Evolutionary conservation across 1,140 invertebrate genomes (phyloP).

Genomic region (Archegozetes longisetosus): DNA sequence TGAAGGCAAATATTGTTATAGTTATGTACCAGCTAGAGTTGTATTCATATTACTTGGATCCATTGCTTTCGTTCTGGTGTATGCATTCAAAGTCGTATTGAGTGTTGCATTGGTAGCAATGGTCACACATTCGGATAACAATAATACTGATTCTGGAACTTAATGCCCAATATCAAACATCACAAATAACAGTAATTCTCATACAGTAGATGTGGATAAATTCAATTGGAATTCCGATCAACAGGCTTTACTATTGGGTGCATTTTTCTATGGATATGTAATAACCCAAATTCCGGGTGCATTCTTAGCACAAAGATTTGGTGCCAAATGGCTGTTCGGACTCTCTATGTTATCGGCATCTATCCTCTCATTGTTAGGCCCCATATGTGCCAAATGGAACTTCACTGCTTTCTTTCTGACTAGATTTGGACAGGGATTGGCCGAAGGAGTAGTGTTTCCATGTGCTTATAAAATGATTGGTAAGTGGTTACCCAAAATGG

Average conservation of each 20-base stretch:
- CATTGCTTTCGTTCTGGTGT: constrained; percentile 18
- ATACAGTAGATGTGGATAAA: background rate
- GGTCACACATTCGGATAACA: constrained; percentile 3
- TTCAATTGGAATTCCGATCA: constrained; percentile 19
- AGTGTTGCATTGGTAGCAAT: constrained; percentile 21
- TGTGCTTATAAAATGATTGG: constrained; percentile 29
- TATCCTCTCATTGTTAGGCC: constrained; percentile 13
- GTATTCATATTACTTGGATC: constrained; percentile 16
- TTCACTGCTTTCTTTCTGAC: background rate
- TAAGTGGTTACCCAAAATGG: constrained; percentile 21
- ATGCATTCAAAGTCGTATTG: constrained; percentile 18
- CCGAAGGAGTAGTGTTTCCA: constrained; percentile 27
- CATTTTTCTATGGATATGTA: constrained; percentile 74
- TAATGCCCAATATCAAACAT: background rate
- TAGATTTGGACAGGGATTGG: constrained; percentile 21
- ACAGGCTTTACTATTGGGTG: constrained; percentile 45
- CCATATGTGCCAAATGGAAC: constrained; percentile 6
- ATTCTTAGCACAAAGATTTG: constrained; percentile 52
- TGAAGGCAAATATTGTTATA: background rate
- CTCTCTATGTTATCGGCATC: constrained; percentile 20
- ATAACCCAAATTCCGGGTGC: constrained; percentile 64
- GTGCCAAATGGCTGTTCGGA: constrained; percentile 71
- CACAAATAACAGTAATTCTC: background rate
- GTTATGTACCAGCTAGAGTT: constrained; percentile 12
- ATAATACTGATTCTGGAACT: background rate